Evolutionary conservation across 1,140 invertebrate species (phyloP), one percentile per base, ranked within the genome.

Genomic region (Drosophila kurseongensis): DNA sequence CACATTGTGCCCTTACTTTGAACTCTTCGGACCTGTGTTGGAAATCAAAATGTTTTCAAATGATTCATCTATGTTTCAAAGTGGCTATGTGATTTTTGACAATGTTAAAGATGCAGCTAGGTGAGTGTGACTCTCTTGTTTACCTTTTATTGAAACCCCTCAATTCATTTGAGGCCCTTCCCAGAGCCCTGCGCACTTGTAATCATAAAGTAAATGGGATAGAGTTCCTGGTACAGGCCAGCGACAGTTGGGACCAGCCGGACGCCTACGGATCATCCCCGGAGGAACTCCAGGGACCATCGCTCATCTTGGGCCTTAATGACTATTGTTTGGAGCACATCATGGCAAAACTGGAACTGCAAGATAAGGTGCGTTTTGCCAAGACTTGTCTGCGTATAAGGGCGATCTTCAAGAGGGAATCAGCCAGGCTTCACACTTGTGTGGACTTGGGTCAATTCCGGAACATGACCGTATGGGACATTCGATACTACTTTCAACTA

Each of bases 241-340:
- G 84, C 29, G 56, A 89, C 8, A 91, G 88, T 41, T 91, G 89
- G 89, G 68, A 74, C 51, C 89, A 91, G 51, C 88, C 89, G 0
- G 59, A 57, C n/a, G 86, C 72, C 6, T 60, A 66, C 42, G 51
- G 45, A 4, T 18, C 42, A 4, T 18, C 42, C 1, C 10, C 44
- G 14, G 8, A 10, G 42, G 14, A 42, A 10, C 1, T 14, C 23
- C 12, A 27, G 5, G 18, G 23, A 13, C 4, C 5, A 1, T 23
- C 65, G 12, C 13, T 14, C 8, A 75, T 91, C 12, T 54, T 88
- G 1, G 50, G 13, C 0, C 41, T 88, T 0, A 74, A 67, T 8
- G 63, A 88, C 38, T 35, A 77, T 35, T 88, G 83, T 32, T 23
- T 86, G 45, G 42, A 52, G 9, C 10, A 54, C 2, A 67, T 88